Evolutionary conservation across 2,113 vertebrate genomes (phyloP).

Genomic region (Isurus oxyrinchus): DNA sequence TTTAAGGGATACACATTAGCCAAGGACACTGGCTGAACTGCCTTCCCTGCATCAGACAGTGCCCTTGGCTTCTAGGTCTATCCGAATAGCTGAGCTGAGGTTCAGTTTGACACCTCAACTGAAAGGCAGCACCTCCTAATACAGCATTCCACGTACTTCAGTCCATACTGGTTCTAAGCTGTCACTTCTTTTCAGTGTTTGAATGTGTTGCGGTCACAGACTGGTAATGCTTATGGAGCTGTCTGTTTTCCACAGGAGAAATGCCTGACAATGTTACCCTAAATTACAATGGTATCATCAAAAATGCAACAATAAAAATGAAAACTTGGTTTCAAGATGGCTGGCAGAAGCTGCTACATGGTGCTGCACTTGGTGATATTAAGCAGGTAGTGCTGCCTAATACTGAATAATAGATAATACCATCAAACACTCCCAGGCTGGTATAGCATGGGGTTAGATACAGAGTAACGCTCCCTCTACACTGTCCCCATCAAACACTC

Average conservation of each 20-base stretch:
- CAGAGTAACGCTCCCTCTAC: background rate
- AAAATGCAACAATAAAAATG: conserved; percentile 49
- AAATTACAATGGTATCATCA: conserved; percentile 48
- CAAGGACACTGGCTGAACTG: background rate
- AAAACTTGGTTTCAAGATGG: conserved; percentile 55
- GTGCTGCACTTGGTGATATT: conserved; percentile 51
- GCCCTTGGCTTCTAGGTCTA: background rate
- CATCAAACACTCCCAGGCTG: background rate
- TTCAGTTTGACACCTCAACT: background rate
- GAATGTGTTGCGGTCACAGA: background rate
- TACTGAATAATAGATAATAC: background rate
- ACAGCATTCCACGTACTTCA: background rate
- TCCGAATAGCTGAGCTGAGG: background rate
- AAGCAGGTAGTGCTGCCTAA: conserved; percentile 44
- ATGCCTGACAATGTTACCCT: conserved; percentile 50
- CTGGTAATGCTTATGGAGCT: background rate
- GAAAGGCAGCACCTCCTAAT: background rate
- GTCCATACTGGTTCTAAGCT: background rate
- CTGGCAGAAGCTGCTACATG: conserved; percentile 51
- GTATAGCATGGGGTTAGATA: background rate
- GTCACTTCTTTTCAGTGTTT: background rate
- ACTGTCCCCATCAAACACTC: background rate
- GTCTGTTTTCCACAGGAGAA: conserved; percentile 43
- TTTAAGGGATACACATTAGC: background rate
- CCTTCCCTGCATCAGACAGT: background rate